These are phyloP conservation scores for Aurelia aurita DNA, from an alignment of 30 jellyfish, hydroid and myxozoan species.

Conservation along the genomic window DNA sequence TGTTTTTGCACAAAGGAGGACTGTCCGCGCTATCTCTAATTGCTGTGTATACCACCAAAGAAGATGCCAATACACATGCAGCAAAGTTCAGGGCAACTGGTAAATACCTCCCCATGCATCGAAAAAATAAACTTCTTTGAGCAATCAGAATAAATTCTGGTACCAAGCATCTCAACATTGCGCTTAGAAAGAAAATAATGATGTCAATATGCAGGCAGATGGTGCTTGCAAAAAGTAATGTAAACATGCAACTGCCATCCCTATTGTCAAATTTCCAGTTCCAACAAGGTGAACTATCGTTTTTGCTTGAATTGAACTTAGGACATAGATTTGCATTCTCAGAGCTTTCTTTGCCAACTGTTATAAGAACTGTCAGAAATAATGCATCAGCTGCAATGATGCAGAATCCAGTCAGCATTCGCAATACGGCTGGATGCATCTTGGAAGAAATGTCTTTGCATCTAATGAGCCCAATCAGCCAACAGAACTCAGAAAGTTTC, in stretches of 20 bases:
- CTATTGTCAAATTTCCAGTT: conserved; percentile 40
- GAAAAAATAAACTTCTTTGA: conserved; percentile 35
- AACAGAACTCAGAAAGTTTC: too few relatives aligned
- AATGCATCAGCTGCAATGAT: conserved; percentile 19
- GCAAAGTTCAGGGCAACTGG: conserved; percentile 29
- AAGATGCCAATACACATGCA: conserved; percentile 14
- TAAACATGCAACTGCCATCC: conserved; percentile 37
- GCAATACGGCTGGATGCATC: conserved; percentile 44
- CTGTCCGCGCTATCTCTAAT: conserved; percentile 30
- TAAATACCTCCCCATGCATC: conserved; percentile 40
- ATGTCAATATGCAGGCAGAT: conserved; percentile 44
- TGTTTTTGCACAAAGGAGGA: conserved; percentile 3
- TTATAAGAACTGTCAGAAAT: conserved; percentile 18
- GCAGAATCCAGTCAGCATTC: conserved; percentile 4
- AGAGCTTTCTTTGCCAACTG: conserved; percentile 33
- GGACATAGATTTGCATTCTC: not conserved
- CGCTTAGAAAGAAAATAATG: conserved; percentile 22
- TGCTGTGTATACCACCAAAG: conserved; percentile 19
- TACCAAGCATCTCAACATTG: conserved; percentile 38
- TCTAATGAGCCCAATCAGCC: too few relatives aligned
- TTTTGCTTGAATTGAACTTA: not conserved
- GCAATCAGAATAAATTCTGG: conserved; percentile 55
- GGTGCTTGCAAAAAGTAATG: conserved; percentile 54
- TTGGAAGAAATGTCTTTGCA: not conserved
- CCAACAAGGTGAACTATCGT: conserved; percentile 44